Conservation (phyloP, 2,888 invertebrate genomes). For the Zhengitettix transpicula region DNA sequence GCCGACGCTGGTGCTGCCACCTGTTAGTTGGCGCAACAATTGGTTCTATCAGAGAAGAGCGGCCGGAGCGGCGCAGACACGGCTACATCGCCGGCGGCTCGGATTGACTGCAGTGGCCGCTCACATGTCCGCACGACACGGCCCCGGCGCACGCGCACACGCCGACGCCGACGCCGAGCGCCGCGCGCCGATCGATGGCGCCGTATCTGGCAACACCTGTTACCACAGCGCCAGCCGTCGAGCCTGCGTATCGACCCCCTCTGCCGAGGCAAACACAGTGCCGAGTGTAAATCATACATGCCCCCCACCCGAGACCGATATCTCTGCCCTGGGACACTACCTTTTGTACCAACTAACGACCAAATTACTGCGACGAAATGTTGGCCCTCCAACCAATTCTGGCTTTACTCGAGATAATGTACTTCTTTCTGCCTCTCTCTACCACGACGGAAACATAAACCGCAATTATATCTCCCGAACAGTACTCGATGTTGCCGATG, state of each 20-base stretch:
- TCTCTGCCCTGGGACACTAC: too few relatives aligned
- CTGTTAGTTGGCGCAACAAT: neutral
- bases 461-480: too few relatives aligned
- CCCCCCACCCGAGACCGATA: too few relatives aligned
- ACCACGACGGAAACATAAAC: too few relatives aligned
- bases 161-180: neutral
- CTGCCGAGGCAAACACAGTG: neutral
- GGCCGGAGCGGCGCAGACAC: constrained; percentile 1
- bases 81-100: constrained; percentile 2
- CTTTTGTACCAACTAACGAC: too few relatives aligned
- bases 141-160: neutral
- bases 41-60: neutral
- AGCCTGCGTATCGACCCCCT: constrained; percentile 7
- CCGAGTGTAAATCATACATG: neutral
- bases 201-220: constrained; percentile 12
- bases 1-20: neutral
- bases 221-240: constrained; percentile 7
- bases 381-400: too few relatives aligned
- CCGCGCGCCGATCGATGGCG: constrained; percentile 10
- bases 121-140: neutral
- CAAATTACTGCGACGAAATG: too few relatives aligned
- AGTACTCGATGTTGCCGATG: too few relatives aligned
- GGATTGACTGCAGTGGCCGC: constrained; percentile 1
- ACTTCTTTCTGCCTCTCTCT: too few relatives aligned
- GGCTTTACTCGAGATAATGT: too few relatives aligned